These are phyloP conservation scores for Microplitis manilae DNA, from an alignment of 2,888 invertebrate species.

Conservation along the genomic window DNA sequence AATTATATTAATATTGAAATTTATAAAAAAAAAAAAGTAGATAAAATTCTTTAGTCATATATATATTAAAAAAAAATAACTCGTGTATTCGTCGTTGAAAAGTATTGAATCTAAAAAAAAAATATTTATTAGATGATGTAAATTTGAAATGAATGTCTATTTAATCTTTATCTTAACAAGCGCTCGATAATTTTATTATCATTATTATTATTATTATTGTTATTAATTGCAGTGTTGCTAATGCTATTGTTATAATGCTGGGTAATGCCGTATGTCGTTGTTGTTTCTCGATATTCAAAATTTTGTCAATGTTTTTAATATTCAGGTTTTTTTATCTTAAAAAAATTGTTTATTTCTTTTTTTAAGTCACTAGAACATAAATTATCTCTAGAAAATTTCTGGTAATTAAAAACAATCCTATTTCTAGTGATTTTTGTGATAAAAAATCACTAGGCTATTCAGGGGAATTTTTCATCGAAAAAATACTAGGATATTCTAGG, in stretches of 20 bases:
- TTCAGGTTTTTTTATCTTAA: neutral
- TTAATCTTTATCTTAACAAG: constrained; percentile 45
- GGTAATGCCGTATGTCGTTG: constrained; percentile 70
- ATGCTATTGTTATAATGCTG: constrained; percentile 63
- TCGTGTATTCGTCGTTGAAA: constrained; percentile 24
- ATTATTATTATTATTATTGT: constrained; percentile 3
- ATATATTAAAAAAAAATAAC: constrained; percentile 17
- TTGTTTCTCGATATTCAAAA: constrained; percentile 68
- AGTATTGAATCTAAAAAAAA: neutral
- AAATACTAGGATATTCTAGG: no score
- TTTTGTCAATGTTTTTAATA: constrained; percentile 28
- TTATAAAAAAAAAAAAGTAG: constrained; percentile 1
- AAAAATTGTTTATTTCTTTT: neutral
- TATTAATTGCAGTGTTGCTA: constrained; percentile 56
- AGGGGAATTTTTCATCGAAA: no score
- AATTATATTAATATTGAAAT: constrained; percentile 20
- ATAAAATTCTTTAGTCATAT: constrained; percentile 18
- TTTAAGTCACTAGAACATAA: neutral
- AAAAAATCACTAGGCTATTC: no score
- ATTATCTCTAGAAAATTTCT: neutral
- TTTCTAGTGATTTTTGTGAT: no score
- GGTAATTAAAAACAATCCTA: neutral
- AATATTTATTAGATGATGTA: neutral
- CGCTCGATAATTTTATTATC: neutral
- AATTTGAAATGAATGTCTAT: constrained; percentile 52